Base-by-base conservation (phyloP, 2,888 invertebrate genomes). In the Plemyria rubiginata region DNA sequence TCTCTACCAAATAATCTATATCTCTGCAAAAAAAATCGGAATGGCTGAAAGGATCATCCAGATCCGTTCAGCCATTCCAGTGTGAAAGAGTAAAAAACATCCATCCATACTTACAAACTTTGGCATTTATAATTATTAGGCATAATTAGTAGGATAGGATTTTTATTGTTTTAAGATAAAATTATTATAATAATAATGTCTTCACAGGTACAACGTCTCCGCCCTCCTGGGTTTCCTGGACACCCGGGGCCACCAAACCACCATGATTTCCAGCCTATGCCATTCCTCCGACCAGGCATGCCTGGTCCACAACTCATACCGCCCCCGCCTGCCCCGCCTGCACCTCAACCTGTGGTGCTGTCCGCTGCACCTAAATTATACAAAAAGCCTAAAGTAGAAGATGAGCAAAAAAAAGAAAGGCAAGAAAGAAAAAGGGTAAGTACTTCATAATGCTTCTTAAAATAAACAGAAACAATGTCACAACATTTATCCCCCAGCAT, bases 301-400 rank as follows among this genome's bases (percentile, higher is more conserved):
- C 91, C 85, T 0, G 92, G 91, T 0, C 92, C 89, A 0, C 91
- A 87, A 75, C 74, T 88, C 13, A 76, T 84, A n/a, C 91, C 90
- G 0, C 88, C 88, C 0, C 87, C 88, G 8, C 90, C 90, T 0
- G 85, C 87, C 9, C 90, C 90, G 0, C 90, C 91, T 2, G 92
- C 92, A 60, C 87, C 92, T 0, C 94, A 94, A 71, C 95, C 95
- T 0, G 94, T 94, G 0, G 95, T 96, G 0, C 88, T 96, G 0
- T 95, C 95, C 12, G 95, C 95, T 13, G 96, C 96, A 12, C 96
- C 96, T 0, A 94, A 95, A 68, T 82, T 96, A 0, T 96, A 96
- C 76, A 94, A 94, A 69, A 92, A 94, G 70, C 82, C 85, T 67
- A 94, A 75, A 84, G 13, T 41, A 8, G 94, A 81, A 60, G 87